Conservation (phyloP, 2,888 invertebrate species). For the Hylaea fasciaria region DNA sequence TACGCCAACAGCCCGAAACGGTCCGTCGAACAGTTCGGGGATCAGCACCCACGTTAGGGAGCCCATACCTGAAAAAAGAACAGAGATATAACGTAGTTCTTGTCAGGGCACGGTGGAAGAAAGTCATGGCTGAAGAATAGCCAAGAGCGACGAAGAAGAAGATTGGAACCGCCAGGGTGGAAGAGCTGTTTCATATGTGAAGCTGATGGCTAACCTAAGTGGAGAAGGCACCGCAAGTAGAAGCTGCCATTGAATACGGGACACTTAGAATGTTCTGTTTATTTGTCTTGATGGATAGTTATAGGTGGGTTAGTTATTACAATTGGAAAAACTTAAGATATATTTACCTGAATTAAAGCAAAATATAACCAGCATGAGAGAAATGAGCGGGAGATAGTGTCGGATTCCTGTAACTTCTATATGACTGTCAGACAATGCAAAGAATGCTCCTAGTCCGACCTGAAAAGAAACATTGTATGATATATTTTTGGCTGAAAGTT, state of each 20-base stretch:
- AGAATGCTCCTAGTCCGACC: slow-evolving; percentile 32
- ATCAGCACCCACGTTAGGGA: slow-evolving; percentile 41
- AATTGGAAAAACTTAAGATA: too few species aligned
- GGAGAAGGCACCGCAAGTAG: too few species aligned
- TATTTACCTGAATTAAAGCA: slow-evolving; percentile 43
- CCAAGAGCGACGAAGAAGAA: too few species aligned
- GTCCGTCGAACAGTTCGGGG: slow-evolving; percentile 48
- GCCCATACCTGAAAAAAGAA: slow-evolving; percentile 42
- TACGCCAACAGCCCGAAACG: slow-evolving; percentile 43
- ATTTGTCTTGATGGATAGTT: too few species aligned
- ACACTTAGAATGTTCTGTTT: background rate
- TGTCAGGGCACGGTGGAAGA: too few species aligned
- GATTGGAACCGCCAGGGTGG: too few species aligned
- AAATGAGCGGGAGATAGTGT: slow-evolving; percentile 45
- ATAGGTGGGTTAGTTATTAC: too few species aligned
- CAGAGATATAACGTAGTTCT: slow-evolving; percentile 3
- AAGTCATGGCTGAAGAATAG: too few species aligned
- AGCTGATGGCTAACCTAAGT: too few species aligned
- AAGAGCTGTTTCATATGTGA: too few species aligned
- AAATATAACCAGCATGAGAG: slow-evolving; percentile 37
- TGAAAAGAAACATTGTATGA: background rate
- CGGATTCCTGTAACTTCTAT: slow-evolving; percentile 34
- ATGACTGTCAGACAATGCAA: slow-evolving; percentile 34
- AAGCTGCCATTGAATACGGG: too few species aligned
- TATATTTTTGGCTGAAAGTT: too few species aligned